Base-by-base conservation (phyloP, 1,140 invertebrate species). In the Chironomus striatipennis region DNA sequence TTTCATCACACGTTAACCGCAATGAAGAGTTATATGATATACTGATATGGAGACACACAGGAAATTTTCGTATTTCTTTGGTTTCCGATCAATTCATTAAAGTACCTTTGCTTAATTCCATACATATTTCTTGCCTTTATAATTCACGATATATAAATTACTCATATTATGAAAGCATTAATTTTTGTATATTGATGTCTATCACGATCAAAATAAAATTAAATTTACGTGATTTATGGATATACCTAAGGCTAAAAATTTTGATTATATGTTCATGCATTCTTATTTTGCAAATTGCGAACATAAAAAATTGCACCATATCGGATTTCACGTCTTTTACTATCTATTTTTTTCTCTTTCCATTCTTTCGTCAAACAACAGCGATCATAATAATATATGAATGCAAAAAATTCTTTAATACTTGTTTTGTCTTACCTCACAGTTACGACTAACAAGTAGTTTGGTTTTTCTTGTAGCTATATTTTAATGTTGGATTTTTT, bases 21-120 rank as follows among this genome's bases (percentile, higher is more conserved):
- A 57, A 57, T n/a, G 47, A 57, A 57, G 12, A 57, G 12, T 5
- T 5, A 57, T n/a, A 57, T 57, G 47, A 12, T 12, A 57, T 57
- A 57, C 47, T 57, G 47, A 57, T 57, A 15, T n/a, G n/a, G n/a
- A n/a, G 47, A 57, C 47, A 57, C 47, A 57, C 47, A 57, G 47
- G 47, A 57, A 57, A n/a, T 57, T 15, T 57, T 57, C n/a, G 12
- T 15, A 5, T 15, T 57, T 57, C 12, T 57, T 57, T n/a, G 12
- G n/a, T 57, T 57, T 57, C 47, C 47, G 47, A 57, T 34, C 24
- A 7, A 57, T n/a, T 57, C 47, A 15, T 57, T 57, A n/a, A 57
- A 57, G n/a, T 15, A 34, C 24, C 24, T 34, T 5, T 34, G 24
- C 5, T 2, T 34, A 34, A 34, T 34, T 34, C 24, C 24, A 34